Percentiles rank a stretch among this genome's conserved stretches.
Conservation (phyloP, 2,113 vertebrate genomes). For the Labeo catla region DNA sequence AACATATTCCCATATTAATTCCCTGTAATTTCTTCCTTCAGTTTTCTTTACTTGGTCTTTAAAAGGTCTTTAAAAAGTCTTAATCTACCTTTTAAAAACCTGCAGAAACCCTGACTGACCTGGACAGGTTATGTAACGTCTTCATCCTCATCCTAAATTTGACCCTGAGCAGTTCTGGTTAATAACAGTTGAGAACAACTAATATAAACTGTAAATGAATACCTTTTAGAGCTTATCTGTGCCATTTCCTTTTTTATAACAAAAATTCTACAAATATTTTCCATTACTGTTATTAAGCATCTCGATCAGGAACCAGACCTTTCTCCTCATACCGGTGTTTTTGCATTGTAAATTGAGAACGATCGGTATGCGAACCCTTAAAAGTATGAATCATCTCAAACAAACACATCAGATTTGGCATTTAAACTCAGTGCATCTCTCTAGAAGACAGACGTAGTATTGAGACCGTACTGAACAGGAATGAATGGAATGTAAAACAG, state of each 20-base stretch:
- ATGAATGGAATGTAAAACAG: conserved; percentile 27
- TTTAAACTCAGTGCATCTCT: background rate
- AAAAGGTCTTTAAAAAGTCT: too few relatives aligned
- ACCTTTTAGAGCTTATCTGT: background rate
- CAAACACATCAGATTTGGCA: conserved; percentile 11
- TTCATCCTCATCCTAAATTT: background rate
- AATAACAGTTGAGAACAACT: background rate
- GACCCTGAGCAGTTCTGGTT: background rate
- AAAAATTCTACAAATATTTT: conserved; percentile 23
- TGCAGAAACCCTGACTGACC: background rate
- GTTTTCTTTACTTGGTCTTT: background rate
- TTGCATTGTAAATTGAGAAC: background rate
- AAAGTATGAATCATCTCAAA: background rate
- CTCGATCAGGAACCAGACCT: conserved; percentile 21
- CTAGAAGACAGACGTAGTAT: background rate
- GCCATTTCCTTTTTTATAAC: background rate
- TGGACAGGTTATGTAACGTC: background rate
- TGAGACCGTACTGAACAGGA: conserved; percentile 2
- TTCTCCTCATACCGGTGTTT: background rate
- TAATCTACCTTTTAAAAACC: background rate
- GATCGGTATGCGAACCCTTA: conserved; percentile 22
- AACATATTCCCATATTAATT: background rate
- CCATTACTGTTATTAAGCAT: conserved; percentile 3
- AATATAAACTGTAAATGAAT: background rate
- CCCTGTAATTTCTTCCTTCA: background rate